Percentiles rank a stretch among this genome's conserved stretches.
These are phyloP conservation scores for Alsophila aescularia DNA, from an alignment of 2,888 invertebrate species.

Conservation along the genomic window DNA sequence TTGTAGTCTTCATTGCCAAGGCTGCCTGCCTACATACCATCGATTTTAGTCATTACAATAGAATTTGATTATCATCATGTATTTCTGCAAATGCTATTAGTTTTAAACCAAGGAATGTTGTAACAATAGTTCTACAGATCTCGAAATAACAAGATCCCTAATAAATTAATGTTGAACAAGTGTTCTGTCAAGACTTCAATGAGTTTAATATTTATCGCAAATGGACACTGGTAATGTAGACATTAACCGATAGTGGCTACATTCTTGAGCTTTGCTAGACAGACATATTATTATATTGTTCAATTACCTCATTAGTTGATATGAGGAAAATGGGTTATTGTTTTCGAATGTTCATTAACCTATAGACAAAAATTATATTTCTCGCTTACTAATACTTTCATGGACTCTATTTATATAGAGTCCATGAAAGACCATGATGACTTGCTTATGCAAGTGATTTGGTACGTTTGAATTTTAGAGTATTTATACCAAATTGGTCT, in stretches of 20 bases:
- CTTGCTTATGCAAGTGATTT: too few relatives aligned
- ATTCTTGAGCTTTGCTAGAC: conserved; percentile 6
- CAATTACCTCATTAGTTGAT: background rate
- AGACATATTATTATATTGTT: background rate
- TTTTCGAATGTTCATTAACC: background rate
- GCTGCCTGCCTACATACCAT: background rate
- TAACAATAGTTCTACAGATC: background rate
- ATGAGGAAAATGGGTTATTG: background rate
- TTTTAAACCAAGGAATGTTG: background rate
- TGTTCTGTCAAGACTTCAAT: background rate
- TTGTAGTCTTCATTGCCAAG: conserved; percentile 10
- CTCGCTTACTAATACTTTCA: too few relatives aligned
- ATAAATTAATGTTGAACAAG: background rate
- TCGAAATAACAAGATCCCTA: background rate
- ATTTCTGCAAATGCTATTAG: background rate
- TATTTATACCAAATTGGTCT: background rate
- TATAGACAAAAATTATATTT: background rate
- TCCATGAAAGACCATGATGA: too few relatives aligned
- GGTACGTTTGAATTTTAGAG: too few relatives aligned
- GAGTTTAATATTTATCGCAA: background rate
- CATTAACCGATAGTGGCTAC: background rate
- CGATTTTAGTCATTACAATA: background rate
- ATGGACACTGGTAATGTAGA: conserved; percentile 1
- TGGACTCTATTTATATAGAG: too few relatives aligned
- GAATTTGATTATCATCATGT: background rate